phyloP scores from a whole-genome alignment of 2,797 vertebrate genomes.

The Sciurus carolinensis region DNA sequence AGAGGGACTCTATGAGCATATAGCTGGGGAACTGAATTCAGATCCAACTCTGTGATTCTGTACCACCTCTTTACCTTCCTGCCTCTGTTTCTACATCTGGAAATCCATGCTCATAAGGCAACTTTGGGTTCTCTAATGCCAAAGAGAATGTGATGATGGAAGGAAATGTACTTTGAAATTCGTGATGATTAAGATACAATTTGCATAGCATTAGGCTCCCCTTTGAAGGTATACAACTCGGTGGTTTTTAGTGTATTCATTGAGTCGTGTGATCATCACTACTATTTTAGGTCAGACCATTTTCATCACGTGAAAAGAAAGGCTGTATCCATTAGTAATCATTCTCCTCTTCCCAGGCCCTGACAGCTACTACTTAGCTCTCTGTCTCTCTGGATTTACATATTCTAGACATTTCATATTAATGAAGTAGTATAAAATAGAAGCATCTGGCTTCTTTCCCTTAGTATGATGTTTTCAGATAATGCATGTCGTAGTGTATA shows the following conservation, averaged over 20 bases:
- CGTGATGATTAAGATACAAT: background rate
- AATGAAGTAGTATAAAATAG: background rate
- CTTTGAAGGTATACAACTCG: background rate
- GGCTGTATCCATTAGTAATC: background rate
- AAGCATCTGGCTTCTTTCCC: background rate
- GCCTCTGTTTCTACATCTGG: background rate
- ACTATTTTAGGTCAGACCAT: background rate
- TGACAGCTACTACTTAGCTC: background rate
- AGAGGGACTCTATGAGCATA: background rate
- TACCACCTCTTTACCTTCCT: background rate
- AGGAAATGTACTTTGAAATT: background rate
- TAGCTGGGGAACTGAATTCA: background rate
- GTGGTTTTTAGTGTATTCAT: background rate
- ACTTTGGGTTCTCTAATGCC: background rate
- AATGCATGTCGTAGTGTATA: background rate
- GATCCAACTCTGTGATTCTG: background rate
- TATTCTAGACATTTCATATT: background rate
- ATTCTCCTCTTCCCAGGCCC: background rate
- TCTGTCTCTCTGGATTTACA: background rate
- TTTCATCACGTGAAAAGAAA: background rate
- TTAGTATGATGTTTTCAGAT: background rate
- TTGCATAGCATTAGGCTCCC: background rate
- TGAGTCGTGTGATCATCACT: background rate
- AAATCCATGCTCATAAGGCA: background rate
- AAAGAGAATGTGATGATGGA: background rate